Conservation (phyloP, 1,140 invertebrate species). For the Hyphantria cunea region DNA sequence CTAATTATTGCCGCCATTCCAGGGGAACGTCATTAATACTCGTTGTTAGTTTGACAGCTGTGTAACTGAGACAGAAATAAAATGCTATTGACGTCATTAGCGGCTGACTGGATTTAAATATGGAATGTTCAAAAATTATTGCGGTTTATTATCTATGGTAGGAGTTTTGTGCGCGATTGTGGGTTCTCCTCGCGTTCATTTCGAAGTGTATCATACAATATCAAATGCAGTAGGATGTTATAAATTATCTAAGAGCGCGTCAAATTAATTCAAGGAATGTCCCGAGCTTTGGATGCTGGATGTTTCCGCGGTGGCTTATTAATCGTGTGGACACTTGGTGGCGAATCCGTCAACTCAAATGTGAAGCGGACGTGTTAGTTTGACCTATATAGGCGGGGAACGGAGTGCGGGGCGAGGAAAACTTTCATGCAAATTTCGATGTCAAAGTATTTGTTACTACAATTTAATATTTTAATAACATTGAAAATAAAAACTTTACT, state of each 20-base stretch:
- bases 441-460: background rate
- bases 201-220: conserved; percentile 49
- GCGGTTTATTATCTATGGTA: background rate
- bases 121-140: conserved; percentile 17
- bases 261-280: conserved; percentile 81
- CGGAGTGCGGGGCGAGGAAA: background rate
- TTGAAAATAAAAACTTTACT: too few relatives aligned
- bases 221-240: conserved; percentile 74
- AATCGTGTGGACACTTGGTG: conserved; percentile 70
- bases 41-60: conserved; percentile 29
- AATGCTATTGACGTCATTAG: conserved; percentile 26
- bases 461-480: too few relatives aligned
- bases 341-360: conserved; percentile 64
- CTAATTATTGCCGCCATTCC: conserved; percentile 29
- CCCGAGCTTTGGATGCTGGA: conserved; percentile 52
- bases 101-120: conserved; percentile 16
- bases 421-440: conserved; percentile 2
- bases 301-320: conserved; percentile 68
- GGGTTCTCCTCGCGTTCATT: conserved; percentile 18
- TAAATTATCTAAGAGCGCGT: conserved; percentile 81
- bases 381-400: conserved; percentile 51
- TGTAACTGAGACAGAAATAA: conserved; percentile 25
- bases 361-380: conserved; percentile 44
- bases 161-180: conserved; percentile 25
- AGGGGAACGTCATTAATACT: conserved; percentile 28